These are phyloP conservation scores for Urocyon cinereoargenteus DNA, from an alignment of 2,797 vertebrate species.

Conservation along the genomic window DNA sequence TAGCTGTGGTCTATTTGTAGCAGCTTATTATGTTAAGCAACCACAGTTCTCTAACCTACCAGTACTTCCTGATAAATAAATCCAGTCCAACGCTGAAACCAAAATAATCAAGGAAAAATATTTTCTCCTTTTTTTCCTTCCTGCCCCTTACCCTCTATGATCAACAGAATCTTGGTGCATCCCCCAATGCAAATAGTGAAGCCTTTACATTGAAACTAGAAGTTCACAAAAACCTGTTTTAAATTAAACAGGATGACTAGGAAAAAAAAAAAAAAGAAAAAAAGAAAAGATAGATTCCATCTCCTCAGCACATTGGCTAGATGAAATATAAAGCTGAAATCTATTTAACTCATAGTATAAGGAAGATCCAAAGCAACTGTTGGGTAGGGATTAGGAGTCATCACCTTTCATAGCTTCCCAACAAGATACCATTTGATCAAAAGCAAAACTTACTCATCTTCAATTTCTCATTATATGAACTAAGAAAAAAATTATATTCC, in stretches of 20 bases:
- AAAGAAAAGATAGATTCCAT: neutral
- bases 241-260: neutral
- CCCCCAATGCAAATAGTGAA: neutral
- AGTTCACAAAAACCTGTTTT: neutral
- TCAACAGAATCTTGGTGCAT: neutral
- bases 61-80: neutral
- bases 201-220: neutral
- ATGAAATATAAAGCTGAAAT: neutral
- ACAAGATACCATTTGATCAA: constrained; percentile 37
- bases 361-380: neutral
- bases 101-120: constrained; percentile 6
- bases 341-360: neutral
- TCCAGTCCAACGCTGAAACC: neutral
- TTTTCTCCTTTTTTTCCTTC: neutral
- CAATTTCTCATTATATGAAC: constrained; percentile 51
- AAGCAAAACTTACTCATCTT: neutral
- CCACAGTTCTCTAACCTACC: neutral
- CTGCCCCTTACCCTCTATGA: neutral
- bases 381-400: neutral
- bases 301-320: neutral
- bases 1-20: neutral
- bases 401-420: neutral
- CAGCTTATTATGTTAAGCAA: neutral
- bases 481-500: constrained; percentile 10
- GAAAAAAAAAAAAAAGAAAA: neutral